Conservation (phyloP, 2,113 vertebrate species). For the Aix galericulata region DNA sequence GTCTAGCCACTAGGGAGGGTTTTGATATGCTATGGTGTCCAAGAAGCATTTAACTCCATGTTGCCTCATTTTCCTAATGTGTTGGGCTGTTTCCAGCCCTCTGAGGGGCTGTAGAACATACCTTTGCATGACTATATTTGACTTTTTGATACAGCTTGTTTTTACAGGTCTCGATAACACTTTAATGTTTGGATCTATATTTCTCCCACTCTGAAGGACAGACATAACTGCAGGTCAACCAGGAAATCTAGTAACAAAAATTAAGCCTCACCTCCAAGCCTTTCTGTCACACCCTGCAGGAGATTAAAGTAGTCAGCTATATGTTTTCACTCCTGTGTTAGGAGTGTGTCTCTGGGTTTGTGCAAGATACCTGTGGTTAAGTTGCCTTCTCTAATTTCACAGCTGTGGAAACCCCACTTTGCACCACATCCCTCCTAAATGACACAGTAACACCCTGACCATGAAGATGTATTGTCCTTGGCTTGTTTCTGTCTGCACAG, state of each 20-base stretch:
- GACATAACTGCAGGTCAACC: not conserved
- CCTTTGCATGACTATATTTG: not conserved
- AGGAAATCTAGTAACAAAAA: not conserved
- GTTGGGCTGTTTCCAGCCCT: not conserved
- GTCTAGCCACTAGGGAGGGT: not conserved
- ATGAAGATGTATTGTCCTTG: not conserved
- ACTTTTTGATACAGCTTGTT: not conserved
- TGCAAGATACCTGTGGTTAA: not conserved
- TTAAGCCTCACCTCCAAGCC: not conserved
- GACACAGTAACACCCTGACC: not conserved
- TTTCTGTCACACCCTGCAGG: not conserved
- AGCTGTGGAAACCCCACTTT: not conserved
- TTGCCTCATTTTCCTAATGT: not conserved
- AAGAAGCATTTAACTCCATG: not conserved
- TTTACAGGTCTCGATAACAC: not conserved
- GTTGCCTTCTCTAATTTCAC: not conserved
- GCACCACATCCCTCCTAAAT: rapidly evolving
- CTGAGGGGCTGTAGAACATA: not conserved
- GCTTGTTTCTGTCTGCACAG: not conserved
- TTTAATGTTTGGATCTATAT: not conserved
- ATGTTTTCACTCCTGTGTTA: not conserved
- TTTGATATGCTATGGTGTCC: not conserved
- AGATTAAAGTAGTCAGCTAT: not conserved
- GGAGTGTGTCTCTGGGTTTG: not conserved
- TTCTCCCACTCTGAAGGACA: not conserved